phyloP scores from a whole-genome alignment of 1,140 invertebrate species.

The Thalassaphorura encarpata region DNA sequence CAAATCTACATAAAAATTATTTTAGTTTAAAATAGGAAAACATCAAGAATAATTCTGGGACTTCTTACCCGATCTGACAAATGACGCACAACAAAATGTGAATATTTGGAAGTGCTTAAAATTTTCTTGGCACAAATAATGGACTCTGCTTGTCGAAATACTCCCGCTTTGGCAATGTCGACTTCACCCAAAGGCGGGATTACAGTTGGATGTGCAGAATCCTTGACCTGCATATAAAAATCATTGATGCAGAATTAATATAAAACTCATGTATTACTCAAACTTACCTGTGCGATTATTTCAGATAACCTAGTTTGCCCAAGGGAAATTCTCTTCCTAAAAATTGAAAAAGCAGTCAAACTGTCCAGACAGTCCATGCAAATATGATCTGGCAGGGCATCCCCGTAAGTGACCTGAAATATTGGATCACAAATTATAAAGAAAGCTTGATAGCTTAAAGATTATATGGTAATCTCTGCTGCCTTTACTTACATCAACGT shows the following conservation, averaged over 20 bases:
- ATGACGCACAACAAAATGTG: slow-evolving; percentile 11
- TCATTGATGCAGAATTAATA: neutral
- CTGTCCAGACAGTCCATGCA: slow-evolving; percentile 22
- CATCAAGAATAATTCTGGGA: neutral
- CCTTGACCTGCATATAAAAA: slow-evolving; percentile 8
- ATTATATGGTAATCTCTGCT: neutral
- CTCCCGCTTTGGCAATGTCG: slow-evolving; percentile 16
- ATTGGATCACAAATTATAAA: neutral
- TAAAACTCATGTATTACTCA: neutral
- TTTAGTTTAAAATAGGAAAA: neutral
- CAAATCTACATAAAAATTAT: slow-evolving; percentile 9
- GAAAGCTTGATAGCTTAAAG: neutral
- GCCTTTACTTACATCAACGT: slow-evolving; percentile 14
- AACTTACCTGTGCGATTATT: slow-evolving; percentile 18
- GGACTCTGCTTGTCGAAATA: slow-evolving; percentile 14
- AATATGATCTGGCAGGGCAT: slow-evolving; percentile 12
- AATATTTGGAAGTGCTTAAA: slow-evolving; percentile 16
- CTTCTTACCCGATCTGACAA: slow-evolving; percentile 14
- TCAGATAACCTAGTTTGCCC: slow-evolving; percentile 17
- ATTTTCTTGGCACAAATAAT: slow-evolving; percentile 16
- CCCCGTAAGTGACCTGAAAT: slow-evolving; percentile 14
- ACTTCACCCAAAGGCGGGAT: slow-evolving; percentile 21
- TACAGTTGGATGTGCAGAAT: slow-evolving; percentile 11
- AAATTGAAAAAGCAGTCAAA: slow-evolving; percentile 19
- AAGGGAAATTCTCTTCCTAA: slow-evolving; percentile 16